Percentiles rank a stretch among this genome's conserved stretches.
Conservation (phyloP, 2,888 invertebrate species). For the Macroteleia sp. region DNA sequence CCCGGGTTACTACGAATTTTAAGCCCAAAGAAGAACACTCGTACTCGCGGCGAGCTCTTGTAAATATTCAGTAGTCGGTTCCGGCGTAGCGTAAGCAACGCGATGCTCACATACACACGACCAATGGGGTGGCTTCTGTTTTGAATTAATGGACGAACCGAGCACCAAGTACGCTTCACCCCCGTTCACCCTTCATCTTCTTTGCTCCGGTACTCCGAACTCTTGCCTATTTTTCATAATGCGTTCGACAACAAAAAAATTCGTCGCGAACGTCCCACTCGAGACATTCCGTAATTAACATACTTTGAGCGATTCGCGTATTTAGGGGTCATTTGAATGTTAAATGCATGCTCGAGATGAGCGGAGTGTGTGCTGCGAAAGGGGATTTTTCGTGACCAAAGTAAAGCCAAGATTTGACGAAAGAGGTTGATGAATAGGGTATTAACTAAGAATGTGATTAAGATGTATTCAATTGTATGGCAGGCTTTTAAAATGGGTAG, state of each 20-base stretch:
- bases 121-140: constrained; percentile 48
- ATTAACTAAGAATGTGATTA: constrained; percentile 26
- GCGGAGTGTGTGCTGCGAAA: constrained; percentile 13
- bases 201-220: not conserved
- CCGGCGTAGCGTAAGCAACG: constrained; percentile 57
- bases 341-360: constrained; percentile 52
- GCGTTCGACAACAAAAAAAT: constrained; percentile 54
- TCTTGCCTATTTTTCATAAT: constrained; percentile 54
- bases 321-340: constrained; percentile 61
- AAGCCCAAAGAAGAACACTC: constrained; percentile 67
- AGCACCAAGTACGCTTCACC: constrained; percentile 8
- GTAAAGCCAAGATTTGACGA: constrained; percentile 30
- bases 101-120: constrained; percentile 35
- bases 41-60: constrained; percentile 63
- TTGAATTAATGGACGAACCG: constrained; percentile 62
- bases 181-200: not conserved
- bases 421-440: constrained; percentile 26
- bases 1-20: constrained; percentile 64
- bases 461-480: constrained; percentile 1
- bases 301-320: constrained; percentile 58
- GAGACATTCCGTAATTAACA: constrained; percentile 58
- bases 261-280: constrained; percentile 43
- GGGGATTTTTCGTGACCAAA: constrained; percentile 17
- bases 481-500: no score
- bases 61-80: constrained; percentile 69